Percentiles rank a stretch among this genome's conserved stretches.
phyloP scores from a whole-genome alignment of 2,797 vertebrate genomes.

The Gymnoscopelus braueri region DNA sequence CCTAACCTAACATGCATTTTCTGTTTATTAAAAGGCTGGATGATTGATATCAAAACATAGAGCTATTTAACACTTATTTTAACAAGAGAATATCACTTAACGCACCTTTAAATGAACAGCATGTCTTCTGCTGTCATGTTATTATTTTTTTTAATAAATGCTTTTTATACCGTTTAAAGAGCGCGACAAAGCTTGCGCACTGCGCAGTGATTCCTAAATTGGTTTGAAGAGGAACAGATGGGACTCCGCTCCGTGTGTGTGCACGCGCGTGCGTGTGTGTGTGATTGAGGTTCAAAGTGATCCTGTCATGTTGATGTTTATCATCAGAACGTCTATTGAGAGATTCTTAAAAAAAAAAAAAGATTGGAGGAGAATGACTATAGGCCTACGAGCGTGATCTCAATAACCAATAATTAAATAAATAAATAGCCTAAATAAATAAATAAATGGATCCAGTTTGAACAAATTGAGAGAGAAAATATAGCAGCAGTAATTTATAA shows the following conservation, averaged over 20 bases:
- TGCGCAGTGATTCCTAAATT: slow-evolving; percentile 93
- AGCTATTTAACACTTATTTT: too few relatives aligned
- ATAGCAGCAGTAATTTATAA: background rate
- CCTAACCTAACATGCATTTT: too few relatives aligned
- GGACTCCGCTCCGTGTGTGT: slow-evolving; percentile 77
- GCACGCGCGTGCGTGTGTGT: slow-evolving; percentile 15
- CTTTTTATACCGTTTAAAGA: too few relatives aligned
- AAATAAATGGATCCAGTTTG: slow-evolving; percentile 11
- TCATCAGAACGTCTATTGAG: slow-evolving; percentile 24
- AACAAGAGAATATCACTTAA: too few relatives aligned
- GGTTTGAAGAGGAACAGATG: slow-evolving; percentile 92
- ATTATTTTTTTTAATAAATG: too few relatives aligned
- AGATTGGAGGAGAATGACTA: slow-evolving; percentile 34
- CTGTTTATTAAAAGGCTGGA: too few relatives aligned
- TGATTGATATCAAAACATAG: too few relatives aligned
- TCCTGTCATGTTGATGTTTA: slow-evolving; percentile 63
- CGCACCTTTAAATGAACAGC: too few relatives aligned
- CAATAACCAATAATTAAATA: slow-evolving; percentile 13
- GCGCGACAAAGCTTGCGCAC: slow-evolving; percentile 86
- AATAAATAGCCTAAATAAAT: too few relatives aligned
- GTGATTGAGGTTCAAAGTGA: slow-evolving; percentile 48
- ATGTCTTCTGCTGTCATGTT: too few relatives aligned
- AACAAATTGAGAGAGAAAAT: slow-evolving; percentile 9
- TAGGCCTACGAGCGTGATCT: slow-evolving; percentile 4
- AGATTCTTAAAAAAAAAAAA: background rate